These are phyloP conservation scores for Drosophila cracens DNA, from an alignment of 2,888 invertebrate species.

Conservation along the genomic window DNA sequence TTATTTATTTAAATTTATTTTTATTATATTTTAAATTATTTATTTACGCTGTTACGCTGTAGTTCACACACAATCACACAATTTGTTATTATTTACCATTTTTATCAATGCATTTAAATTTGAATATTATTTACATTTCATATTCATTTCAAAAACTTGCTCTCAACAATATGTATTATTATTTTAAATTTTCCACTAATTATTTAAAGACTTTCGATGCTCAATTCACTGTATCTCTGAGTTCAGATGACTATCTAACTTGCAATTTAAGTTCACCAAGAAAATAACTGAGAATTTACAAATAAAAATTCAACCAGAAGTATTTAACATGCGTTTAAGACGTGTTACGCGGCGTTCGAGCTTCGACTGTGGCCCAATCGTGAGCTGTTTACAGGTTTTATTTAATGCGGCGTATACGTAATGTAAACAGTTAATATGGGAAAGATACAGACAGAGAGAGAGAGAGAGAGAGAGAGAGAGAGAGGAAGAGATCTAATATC, in stretches of 20 bases:
- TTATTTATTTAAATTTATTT: too few species aligned
- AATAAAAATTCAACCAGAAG: background rate
- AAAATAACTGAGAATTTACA: background rate
- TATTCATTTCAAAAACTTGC: background rate
- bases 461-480: conserved; percentile 1
- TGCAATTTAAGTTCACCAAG: background rate
- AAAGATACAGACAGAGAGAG: background rate
- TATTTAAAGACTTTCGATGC: background rate
- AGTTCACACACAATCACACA: background rate
- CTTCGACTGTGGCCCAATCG: conserved; percentile 39
- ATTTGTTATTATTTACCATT: background rate
- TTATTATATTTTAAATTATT: background rate
- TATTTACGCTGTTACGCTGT: too few species aligned
- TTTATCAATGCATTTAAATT: background rate
- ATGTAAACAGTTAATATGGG: conserved; percentile 26
- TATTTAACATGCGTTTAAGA: conserved; percentile 6
- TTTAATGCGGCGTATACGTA: conserved; percentile 55
- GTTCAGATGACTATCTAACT: background rate
- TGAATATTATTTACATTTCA: background rate
- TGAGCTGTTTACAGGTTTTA: conserved; percentile 35
- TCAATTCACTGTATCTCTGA: background rate
- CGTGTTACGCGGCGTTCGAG: conserved; percentile 38
- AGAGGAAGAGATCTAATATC: conserved; percentile 1
- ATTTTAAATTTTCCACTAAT: background rate
- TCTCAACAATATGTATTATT: background rate